Conservation (phyloP, 2,888 invertebrate genomes). For the Neria commutata region DNA sequence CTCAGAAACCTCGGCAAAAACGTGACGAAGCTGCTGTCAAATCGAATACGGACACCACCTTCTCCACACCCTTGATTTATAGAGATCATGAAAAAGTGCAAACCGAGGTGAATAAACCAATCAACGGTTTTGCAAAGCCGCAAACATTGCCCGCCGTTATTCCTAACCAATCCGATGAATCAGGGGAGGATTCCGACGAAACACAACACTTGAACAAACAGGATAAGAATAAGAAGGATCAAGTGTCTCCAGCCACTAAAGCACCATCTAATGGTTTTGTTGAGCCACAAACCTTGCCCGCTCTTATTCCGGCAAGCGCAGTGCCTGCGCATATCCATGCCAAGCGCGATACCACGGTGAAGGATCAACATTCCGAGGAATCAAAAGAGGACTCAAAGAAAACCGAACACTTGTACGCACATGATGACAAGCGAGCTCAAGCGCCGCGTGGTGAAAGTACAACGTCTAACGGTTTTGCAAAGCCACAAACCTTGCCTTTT, state of each 20-base stretch:
- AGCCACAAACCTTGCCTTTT: constrained; percentile 3
- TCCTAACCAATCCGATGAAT: constrained; percentile 5
- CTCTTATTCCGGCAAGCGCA: neutral
- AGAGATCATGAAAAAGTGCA: constrained; percentile 8
- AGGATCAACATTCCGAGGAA: too few species aligned
- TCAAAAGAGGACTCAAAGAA: too few species aligned
- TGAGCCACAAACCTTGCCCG: neutral
- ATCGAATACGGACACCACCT: neutral
- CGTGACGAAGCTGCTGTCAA: constrained; percentile 29
- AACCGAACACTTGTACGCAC: too few species aligned
- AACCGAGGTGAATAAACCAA: too few species aligned
- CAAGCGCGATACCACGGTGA: neutral
- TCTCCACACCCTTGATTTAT: neutral
- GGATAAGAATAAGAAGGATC: too few species aligned
- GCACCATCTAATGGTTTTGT: too few species aligned
- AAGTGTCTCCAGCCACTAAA: too few species aligned
- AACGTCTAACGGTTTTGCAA: neutral
- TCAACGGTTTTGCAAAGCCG: neutral
- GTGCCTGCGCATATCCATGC: too few species aligned
- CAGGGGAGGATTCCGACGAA: constrained; percentile 11
- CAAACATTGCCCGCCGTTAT: constrained; percentile 1
- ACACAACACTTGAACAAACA: neutral
- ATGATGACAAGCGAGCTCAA: too few species aligned
- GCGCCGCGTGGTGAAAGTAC: too few species aligned
- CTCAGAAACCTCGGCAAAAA: constrained; percentile 31